phyloP scores from a whole-genome alignment of 2,797 vertebrate species.

The Clamator glandarius region DNA sequence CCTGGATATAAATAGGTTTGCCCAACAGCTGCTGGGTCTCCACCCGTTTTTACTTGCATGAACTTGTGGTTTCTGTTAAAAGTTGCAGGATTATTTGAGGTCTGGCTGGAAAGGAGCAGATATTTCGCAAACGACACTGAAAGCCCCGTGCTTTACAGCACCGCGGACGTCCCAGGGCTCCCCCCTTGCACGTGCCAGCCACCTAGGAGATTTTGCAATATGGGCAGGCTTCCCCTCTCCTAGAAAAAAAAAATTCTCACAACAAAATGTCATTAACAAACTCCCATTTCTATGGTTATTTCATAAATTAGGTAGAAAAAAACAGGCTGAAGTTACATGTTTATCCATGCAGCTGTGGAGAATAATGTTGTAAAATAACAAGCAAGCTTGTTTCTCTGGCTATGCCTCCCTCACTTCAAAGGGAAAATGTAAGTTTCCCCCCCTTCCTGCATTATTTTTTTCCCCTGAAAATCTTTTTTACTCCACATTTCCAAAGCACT shows the following conservation, averaged over 20 bases:
- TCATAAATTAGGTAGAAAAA: neutral
- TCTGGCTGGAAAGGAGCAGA: slow-evolving; percentile 46
- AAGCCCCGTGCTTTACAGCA: neutral
- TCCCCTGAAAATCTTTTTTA: slow-evolving; percentile 63
- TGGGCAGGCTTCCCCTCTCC: neutral
- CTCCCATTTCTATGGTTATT: neutral
- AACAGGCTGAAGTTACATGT: neutral
- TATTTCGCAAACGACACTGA: slow-evolving; percentile 20
- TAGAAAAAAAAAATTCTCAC: neutral
- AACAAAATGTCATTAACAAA: neutral
- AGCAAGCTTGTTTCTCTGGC: slow-evolving; percentile 17
- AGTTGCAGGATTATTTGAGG: slow-evolving; percentile 35
- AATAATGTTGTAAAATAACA: slow-evolving; percentile 2
- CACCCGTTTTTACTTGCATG: slow-evolving; percentile 47
- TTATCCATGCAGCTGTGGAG: slow-evolving; percentile 3
- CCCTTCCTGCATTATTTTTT: slow-evolving; percentile 54
- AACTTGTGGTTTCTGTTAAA: slow-evolving; percentile 52
- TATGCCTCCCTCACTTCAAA: slow-evolving; percentile 48
- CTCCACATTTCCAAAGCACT: slow-evolving; percentile 62
- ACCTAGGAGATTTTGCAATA: slow-evolving; percentile 1
- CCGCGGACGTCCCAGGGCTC: neutral
- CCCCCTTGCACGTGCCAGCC: neutral
- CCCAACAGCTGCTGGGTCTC: slow-evolving; percentile 24
- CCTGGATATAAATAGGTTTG: slow-evolving; percentile 49
- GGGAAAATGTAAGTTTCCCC: neutral